Evolutionary conservation across 2,113 vertebrate species (phyloP), one percentile per base, ranked within the genome.

Genomic region (Abramis brama): DNA sequence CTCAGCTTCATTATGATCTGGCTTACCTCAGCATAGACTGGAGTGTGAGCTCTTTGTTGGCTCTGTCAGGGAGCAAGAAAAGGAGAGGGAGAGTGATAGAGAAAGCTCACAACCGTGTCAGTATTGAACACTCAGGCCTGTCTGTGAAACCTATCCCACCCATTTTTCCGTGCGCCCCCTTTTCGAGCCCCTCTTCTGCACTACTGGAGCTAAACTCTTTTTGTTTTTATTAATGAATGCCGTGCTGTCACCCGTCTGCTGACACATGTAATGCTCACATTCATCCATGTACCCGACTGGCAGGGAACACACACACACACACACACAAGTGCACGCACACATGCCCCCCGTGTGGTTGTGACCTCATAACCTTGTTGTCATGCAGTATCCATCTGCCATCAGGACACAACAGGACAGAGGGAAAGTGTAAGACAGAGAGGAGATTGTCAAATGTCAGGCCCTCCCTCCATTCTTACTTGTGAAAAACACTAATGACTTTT

Each of bases 381-480:
- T 91, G 93, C 94, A 93, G 91, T 91, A 93, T 93, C 95, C 95
- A 95, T 95, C 94, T 95, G 95, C 94, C 91, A 91, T 90, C 85
- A 92, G 91, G 90, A 88, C 91, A 85, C 91, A 91, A 91, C 88
- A 52, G 80, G 85, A 52, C 39, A 62, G 79, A 73, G 85, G 60
- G 77, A 66, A 25, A 79, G 85, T 55, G 66, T 45, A 79, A 82
- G 23, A 82, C 79, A n/a, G 60, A 77, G 57, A 82, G 78, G 62
- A 70, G 30, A 21, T 71, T 85, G 82, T 81, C 86, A 86, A 86
- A 83, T 89, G 55, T 87, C 84, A 89, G 39, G 68, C 27, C 77
- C 76, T 59, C 25, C 82, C 83, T 86, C 70, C 9, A 25, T 55
- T 74, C 84, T 84, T n/a, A 55, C 59, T 64, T 47, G 39, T 66